Evolutionary conservation across 2,888 invertebrate genomes (phyloP), one percentile per base, ranked within the genome.

Genomic region (Invenusta paracnida): DNA sequence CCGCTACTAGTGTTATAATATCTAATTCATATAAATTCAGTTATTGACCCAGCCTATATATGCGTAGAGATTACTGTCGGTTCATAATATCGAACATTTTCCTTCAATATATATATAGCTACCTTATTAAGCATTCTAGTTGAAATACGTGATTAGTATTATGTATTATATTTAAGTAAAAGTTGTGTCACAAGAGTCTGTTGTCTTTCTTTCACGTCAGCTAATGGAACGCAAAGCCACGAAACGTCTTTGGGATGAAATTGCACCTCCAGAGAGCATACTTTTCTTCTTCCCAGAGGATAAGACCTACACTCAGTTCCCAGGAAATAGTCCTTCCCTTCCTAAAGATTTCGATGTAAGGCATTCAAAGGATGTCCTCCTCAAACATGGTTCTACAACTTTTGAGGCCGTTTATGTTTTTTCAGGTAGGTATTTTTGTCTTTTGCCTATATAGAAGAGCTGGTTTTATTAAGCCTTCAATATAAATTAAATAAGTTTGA

Each of bases 141-240:
- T n/a, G n/a, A n/a, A n/a, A n/a, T n/a, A n/a, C n/a, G n/a, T n/a
- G n/a, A n/a, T n/a, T n/a, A n/a, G n/a, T n/a, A n/a, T n/a, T n/a
- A n/a, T n/a, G n/a, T n/a, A 5, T 25, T 73, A 13, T 23, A 73
- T 73, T n/a, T 23, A 73, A 73, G 23, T 5, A 13, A 48, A 48
- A 48, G 5, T 48, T 48, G 48, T 73, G 5, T 73, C 27, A 25
- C 73, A 73, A 73, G 23, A 73, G 25, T 73, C 5, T 73, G 27
- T 73, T 73, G 2, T 23, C 23, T 23, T 73, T 73, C 73, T 23
- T 73, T 73, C 73, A 73, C 25, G 73, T 73, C 25, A 73, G 73
- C 73, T 73, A 73, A 73, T 73, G 73, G 73, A 73, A n/a, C 73
- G 73, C 73, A 73, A 73, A 73, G 73, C 2, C 27, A 73, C 73